Conservation (phyloP, 2,113 vertebrate genomes). For the Leucosticte australis region DNA sequence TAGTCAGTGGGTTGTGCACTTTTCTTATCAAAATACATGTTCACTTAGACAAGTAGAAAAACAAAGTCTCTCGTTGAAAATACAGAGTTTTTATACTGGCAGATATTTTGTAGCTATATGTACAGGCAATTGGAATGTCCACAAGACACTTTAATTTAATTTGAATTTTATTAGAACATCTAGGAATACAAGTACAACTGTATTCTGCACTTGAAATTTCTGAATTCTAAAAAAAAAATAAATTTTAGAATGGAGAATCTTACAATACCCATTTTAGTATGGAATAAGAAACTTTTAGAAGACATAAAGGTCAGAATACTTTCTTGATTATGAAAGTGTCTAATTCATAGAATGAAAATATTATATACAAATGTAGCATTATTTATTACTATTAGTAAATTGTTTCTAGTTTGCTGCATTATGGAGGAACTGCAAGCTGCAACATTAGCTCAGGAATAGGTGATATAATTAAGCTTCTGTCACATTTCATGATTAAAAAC, state of each 20-base stretch:
- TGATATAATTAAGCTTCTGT: constrained; percentile 52
- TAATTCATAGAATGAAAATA: background rate
- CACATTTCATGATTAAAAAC: constrained; percentile 49
- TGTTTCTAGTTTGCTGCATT: background rate
- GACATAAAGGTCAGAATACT: background rate
- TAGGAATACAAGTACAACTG: background rate
- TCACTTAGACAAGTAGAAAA: background rate
- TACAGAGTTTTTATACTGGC: background rate
- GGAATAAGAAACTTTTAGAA: background rate
- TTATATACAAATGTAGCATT: background rate
- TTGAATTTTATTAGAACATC: background rate
- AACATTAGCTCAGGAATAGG: background rate
- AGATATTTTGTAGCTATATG: background rate
- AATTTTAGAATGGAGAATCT: background rate
- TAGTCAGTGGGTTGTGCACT: background rate
- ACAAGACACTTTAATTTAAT: too few relatives aligned
- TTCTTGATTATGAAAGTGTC: background rate
- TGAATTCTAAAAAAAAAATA: background rate
- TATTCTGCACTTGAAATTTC: background rate
- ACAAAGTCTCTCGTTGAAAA: background rate
- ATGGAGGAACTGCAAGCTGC: background rate
- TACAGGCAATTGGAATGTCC: background rate
- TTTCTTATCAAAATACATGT: background rate
- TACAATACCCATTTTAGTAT: background rate
- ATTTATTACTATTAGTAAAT: background rate